Evolutionary conservation across 1,140 invertebrate genomes (phyloP).

Genomic region (Chironomus striatipennis): DNA sequence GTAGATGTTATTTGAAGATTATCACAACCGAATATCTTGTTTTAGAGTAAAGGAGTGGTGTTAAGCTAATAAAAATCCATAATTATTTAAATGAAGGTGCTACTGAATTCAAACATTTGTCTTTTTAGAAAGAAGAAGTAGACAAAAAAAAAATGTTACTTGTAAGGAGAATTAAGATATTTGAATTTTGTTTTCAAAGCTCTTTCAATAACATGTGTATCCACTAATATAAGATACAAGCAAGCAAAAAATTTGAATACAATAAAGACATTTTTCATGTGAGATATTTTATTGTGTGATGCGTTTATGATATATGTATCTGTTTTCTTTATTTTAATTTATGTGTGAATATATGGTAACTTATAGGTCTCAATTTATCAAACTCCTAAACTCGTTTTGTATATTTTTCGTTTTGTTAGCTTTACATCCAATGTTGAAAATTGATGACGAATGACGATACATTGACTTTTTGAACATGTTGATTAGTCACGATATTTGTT

Average conservation of each 20-base stretch:
- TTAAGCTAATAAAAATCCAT: background rate
- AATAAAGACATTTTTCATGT: slow-evolving; percentile 20
- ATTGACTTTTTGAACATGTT: background rate
- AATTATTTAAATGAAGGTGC: background rate
- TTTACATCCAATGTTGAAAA: background rate
- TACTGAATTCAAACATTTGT: background rate
- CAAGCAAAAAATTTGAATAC: slow-evolving; percentile 22
- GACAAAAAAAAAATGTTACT: too few species aligned
- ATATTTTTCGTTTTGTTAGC: background rate
- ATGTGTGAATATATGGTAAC: slow-evolving; percentile 16
- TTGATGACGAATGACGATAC: slow-evolving; percentile 1
- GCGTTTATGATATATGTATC: slow-evolving; percentile 10
- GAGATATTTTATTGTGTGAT: background rate
- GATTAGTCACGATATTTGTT: background rate
- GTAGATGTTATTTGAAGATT: too few species aligned
- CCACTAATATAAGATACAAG: background rate
- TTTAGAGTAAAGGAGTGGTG: background rate
- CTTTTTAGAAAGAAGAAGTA: too few species aligned
- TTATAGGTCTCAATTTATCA: slow-evolving; percentile 19
- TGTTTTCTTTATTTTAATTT: slow-evolving; percentile 3
- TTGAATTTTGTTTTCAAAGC: background rate
- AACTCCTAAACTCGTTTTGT: background rate
- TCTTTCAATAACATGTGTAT: background rate
- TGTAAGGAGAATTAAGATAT: too few species aligned
- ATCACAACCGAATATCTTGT: background rate